Evolutionary conservation across 1,140 invertebrate species (phyloP), one percentile per base, ranked within the genome.

Genomic region (Drosophila rhopaloa): DNA sequence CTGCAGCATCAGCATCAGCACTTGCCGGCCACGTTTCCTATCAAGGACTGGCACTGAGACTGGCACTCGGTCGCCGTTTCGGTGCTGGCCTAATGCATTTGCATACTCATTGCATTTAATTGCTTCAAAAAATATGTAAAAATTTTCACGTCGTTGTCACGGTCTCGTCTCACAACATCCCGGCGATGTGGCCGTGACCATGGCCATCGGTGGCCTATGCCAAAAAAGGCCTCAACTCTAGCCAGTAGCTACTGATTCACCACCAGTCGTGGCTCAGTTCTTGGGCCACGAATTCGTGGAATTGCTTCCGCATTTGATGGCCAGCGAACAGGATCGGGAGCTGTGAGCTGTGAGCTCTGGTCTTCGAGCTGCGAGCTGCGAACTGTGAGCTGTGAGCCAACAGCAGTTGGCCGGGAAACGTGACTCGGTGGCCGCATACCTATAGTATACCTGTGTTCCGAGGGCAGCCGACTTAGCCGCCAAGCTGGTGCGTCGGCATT

Each of bases 101-200:
- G 82, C 81, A 85, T 85, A 85, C 81, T 85, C 81, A 85, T 85
- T 70, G 74, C 82, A 85, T 85, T 85, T 85, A 85, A 85, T 85
- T 85, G 82, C 82, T 86, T 86, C 68, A 71, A 85, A 76, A 85
- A 85, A 86, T 85, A 85, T 86, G 82, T 85, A 86, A 77, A 86
- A 75, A 70, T 66, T 65, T 74, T 50, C 65, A 77, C 78, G 67
- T 72, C 71, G 78, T 81, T 84, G 81, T 84, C 81, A 85, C 63
- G 81, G 81, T 51, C 67, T 66, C 77, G 72, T 62, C 55, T 50
- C 41, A 57, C 41, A 44, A 59, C 35, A 19, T 53, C 51, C 56
- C 41, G 48, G 61, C 61, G 46, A 44, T 60, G 48, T 32, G 60
- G 54, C 48, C 54, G 61, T 76, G 72, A 63, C 72, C 73, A 65